These are phyloP conservation scores for Nudaria mundana DNA, from an alignment of 2,888 invertebrate genomes.

Conservation along the genomic window DNA sequence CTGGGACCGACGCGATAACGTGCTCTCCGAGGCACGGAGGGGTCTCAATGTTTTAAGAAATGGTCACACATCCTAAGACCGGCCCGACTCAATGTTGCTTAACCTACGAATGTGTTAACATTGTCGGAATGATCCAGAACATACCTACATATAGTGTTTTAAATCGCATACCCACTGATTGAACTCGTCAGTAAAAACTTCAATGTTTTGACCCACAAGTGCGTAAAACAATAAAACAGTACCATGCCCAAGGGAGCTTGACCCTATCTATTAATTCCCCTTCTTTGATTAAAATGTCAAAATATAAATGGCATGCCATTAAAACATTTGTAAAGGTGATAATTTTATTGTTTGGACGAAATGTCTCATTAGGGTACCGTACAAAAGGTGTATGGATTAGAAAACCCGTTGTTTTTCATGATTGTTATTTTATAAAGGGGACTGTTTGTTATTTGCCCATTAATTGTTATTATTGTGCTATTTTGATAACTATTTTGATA, in stretches of 20 bases:
- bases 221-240: constrained; percentile 15
- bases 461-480: constrained; percentile 4
- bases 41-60: no score
- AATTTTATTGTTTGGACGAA: constrained; percentile 39
- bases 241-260: constrained; percentile 25
- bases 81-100: no score
- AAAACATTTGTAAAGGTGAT: constrained; percentile 46
- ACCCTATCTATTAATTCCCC: constrained; percentile 38
- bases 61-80: no score
- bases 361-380: constrained; percentile 31
- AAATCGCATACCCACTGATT: no score
- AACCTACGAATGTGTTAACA: no score
- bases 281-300: constrained; percentile 62
- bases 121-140: no score
- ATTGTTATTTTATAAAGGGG: constrained; percentile 8
- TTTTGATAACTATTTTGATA: no score
- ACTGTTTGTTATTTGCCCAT: constrained; percentile 5
- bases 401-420: constrained; percentile 13
- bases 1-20: no score
- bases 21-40: no score
- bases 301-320: constrained; percentile 54
- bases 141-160: no score
- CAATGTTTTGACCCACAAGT: background rate
- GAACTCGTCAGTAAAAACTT: no score
- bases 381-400: constrained; percentile 15